Evolutionary conservation across 1,140 invertebrate genomes (phyloP).

Genomic region (Vanessa atalanta): DNA sequence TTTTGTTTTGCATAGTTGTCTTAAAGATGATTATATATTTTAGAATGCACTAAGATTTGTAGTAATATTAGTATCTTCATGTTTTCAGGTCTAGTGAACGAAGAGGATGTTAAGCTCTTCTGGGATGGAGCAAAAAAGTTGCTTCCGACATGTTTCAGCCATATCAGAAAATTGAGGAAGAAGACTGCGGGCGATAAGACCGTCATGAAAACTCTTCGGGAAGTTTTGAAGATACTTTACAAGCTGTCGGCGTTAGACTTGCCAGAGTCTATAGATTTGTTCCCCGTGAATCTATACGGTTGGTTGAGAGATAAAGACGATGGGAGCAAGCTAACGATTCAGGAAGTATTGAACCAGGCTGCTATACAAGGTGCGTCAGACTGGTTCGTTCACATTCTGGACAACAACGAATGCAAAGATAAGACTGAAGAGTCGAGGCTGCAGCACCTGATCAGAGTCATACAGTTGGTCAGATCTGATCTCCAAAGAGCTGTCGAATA

Average conservation of each 20-base stretch:
- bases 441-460: conserved; percentile 90
- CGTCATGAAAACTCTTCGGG: conserved; percentile 84
- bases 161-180: conserved; percentile 87
- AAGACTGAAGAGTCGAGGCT: conserved; percentile 84
- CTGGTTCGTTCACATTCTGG: conserved; percentile 88
- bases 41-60: too few relatives aligned
- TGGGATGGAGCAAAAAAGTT: conserved; percentile 89
- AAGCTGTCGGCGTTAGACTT: conserved; percentile 82
- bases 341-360: conserved; percentile 84
- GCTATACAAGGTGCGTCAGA: conserved; percentile 87
- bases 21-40: too few relatives aligned
- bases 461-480: conserved; percentile 90
- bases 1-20: too few relatives aligned
- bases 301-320: conserved; percentile 82
- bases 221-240: conserved; percentile 86
- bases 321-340: conserved; percentile 81
- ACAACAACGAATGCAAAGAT: conserved; percentile 83
- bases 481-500: conserved; percentile 89
- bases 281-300: conserved; percentile 85
- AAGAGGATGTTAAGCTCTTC: conserved; percentile 88
- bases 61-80: not conserved
- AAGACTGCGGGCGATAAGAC: conserved; percentile 86
- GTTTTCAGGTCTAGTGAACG: conserved; percentile 78
- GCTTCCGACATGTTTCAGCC: conserved; percentile 87
- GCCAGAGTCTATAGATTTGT: conserved; percentile 84